Evolutionary conservation across 2,888 invertebrate genomes (phyloP), one percentile per base, ranked within the genome.

Genomic region (Sycophila texana): DNA sequence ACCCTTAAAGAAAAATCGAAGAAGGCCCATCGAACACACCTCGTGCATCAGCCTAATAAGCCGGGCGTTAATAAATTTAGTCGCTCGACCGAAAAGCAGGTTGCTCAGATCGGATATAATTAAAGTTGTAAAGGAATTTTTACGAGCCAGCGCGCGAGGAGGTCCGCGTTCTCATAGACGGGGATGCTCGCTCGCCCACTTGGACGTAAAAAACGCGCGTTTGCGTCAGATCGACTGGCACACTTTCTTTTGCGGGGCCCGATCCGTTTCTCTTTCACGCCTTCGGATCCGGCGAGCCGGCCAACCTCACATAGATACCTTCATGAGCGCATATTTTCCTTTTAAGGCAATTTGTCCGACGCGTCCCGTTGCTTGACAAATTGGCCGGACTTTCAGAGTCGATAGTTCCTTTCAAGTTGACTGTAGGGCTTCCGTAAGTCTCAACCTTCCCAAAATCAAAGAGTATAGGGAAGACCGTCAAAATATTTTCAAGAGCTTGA

Each of bases 161-260:
- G 73, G 61, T 58, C 47, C 49, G 26, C 18, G 22, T 26, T 1
- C 13, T 26, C n/a, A 13, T 39, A 49, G 18, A 53, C n/a, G 20
- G 30, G 39, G 20, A 72, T 39, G 39, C 39, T 2, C 72, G 22
- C 65, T 47, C 26, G 49, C 49, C 66, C 71, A 55, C 66, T 73
- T 61, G 53, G 26, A 73, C 68, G 55, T 78, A 81, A 81, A 81
- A 26, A 76, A 83, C 80, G 82, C 79, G 81, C 76, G 83, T 82
- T 84, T 83, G 84, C 85, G 84, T 84, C 86, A 86, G 86, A 86
- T 30, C 30, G 88, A 86, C 84, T 49, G 82, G 87, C 88, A 84
- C 89, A 87, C 86, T 88, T 89, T 89, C 89, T 87, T 87, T 83
- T 86, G 84, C 22, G 83, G 83, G 85, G 81, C 82, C 82, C 83